Evolutionary conservation across 2,888 invertebrate genomes (phyloP), one percentile per base, ranked within the genome.

Genomic region (Zelleria hepariella): DNA sequence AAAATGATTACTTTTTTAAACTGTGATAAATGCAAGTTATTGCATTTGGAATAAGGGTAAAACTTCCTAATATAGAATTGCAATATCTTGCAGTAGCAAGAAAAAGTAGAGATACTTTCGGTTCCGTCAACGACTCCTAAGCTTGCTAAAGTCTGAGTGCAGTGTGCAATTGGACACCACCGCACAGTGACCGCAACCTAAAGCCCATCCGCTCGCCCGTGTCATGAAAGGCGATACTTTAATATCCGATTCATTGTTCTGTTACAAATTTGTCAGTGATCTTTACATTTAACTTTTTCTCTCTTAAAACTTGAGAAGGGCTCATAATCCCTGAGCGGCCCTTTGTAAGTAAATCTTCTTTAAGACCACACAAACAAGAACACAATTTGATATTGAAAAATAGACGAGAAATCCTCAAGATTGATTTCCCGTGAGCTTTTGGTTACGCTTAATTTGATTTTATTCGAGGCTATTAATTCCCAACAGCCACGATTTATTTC

Each of bases 221-320:
- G 81, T 84, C 88, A 82, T 80, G 87, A 84, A 88, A 88, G 77
- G 71, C 72, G 86, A 88, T 87, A 86, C 86, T 47, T 84, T 86
- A 83, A 86, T 86, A 85, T 86, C 86, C 85, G 80, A 87, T 80
- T 86, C 87, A 87, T 87, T 88, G 87, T 87, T 86, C 86, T 87
- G 88, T 87, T 86, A 87, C 86, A 88, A 88, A 88, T 87, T 87
- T 87, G 87, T 88, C 86, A 88, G 86, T 82, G 87, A 88, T 88
- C 87, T 86, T 86, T 77, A 86, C 84, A 87, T 84, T 80, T 80
- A 85, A 85, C 82, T 84, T 86, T 87, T 86, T 83, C 76, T 76
- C 77, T 77, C 82, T 81, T 80, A 78, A 80, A 87, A 86, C 76
- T 79, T 78, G 84, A 87, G 80, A 78, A 70, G 82, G 80, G 82